Evolutionary conservation across 1,140 invertebrate genomes (phyloP).

Genomic region (Ceratosolen fusciceps): DNA sequence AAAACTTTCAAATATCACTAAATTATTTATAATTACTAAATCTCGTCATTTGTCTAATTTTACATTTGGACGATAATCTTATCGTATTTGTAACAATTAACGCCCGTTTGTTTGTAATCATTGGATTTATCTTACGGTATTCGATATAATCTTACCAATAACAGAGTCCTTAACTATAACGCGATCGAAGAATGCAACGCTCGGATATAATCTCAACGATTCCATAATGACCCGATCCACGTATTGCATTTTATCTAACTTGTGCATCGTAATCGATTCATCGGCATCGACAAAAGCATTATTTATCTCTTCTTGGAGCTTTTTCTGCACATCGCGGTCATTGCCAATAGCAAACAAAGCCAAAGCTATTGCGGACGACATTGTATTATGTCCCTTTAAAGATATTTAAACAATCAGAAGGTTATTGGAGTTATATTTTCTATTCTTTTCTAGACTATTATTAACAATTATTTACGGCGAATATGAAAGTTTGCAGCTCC

Average conservation of each 20-base stretch:
- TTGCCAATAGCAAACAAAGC: slow-evolving; percentile 67
- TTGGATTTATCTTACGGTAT: too few relatives aligned
- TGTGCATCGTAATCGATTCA: slow-evolving; percentile 64
- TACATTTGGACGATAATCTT: too few relatives aligned
- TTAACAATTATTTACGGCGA: slow-evolving; percentile 73
- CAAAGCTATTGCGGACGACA: slow-evolving; percentile 74
- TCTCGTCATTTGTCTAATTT: too few relatives aligned
- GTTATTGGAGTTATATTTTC: background rate
- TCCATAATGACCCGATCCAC: slow-evolving; percentile 79
- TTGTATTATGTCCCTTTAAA: slow-evolving; percentile 78
- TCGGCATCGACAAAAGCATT: slow-evolving; percentile 70
- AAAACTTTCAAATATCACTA: too few relatives aligned
- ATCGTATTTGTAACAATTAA: too few relatives aligned
- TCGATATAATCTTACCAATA: slow-evolving; percentile 74
- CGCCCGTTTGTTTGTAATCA: too few relatives aligned
- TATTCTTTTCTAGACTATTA: background rate
- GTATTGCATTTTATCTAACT: slow-evolving; percentile 73
- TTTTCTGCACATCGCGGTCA: slow-evolving; percentile 75
- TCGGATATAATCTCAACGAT: slow-evolving; percentile 75
- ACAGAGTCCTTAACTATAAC: slow-evolving; percentile 72
- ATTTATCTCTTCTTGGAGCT: slow-evolving; percentile 76
- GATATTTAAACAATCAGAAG: too few relatives aligned
- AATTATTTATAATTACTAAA: too few relatives aligned
- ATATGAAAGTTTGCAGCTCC: slow-evolving; percentile 85
- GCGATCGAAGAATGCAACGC: slow-evolving; percentile 75